phyloP scores from a whole-genome alignment of 2,888 invertebrate species.

The Hypercompe scribonia region DNA sequence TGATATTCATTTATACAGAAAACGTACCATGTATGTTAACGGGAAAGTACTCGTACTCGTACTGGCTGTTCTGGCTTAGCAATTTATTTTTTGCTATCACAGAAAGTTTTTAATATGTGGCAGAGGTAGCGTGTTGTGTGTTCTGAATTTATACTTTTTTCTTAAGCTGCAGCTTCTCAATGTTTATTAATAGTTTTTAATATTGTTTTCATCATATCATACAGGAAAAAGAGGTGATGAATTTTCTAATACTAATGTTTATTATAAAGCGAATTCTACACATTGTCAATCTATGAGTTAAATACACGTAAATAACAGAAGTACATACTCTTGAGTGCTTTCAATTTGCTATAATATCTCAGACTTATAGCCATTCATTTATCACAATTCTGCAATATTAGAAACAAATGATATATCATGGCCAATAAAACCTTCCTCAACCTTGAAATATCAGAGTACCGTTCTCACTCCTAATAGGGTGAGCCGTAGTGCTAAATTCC shows the following conservation, averaged over 20 bases:
- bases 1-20: not conserved
- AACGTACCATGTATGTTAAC: not conserved
- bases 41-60: not conserved
- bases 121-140: not conserved
- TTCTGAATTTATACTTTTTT: not conserved
- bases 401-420: slow-evolving; percentile 5
- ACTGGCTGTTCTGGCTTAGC: not conserved
- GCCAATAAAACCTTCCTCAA: slow-evolving; percentile 2
- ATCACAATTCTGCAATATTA: not conserved
- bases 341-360: not conserved
- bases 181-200: not conserved
- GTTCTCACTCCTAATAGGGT: slow-evolving; percentile 9
- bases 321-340: not conserved
- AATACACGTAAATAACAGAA: not conserved
- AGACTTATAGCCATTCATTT: not conserved
- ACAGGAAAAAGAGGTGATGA: not conserved
- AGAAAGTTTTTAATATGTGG: not conserved
- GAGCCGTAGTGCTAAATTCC: slow-evolving; percentile 22
- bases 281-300: not conserved
- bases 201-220: not conserved
- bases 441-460: not conserved
- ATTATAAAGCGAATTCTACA: not conserved
- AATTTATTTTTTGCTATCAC: not conserved
- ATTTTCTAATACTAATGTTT: not conserved
- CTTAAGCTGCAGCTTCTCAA: not conserved